Evolutionary conservation across 1,140 invertebrate genomes (phyloP), one percentile per base, ranked within the genome.

Genomic region (Vollenhovia emeryi): DNA sequence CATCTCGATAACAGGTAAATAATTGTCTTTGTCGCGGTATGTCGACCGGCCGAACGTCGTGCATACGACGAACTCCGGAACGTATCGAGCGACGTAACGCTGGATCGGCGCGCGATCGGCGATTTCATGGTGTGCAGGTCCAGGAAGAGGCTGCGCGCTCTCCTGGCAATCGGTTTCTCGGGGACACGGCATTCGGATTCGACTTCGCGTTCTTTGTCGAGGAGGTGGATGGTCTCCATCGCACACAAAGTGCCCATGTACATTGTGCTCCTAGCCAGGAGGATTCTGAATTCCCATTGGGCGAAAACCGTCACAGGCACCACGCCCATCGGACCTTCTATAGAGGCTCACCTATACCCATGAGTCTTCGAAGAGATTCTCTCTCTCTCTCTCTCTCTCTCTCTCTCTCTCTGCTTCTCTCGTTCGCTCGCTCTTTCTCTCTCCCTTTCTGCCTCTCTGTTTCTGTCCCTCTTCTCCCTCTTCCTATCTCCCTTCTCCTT

Each of bases 261-360:
- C 92, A 95, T 94, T 94, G 94, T 95, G 93, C 94, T 95, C 94
- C 92, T 90, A 91, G 75, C 91, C 91, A 86, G 92, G 80, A 90
- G 91, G 89, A 92, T 93, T 87, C 92, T 92, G 84, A 84, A 92
- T 92, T 90, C 92, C 91, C 85, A 95, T 95, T 95, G 94, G 94
- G 79, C 88, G 92, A 92, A 92, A 94, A 90, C 90, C 94, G 93
- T 94, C 94, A 92, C 91, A 92, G 87, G 87, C 80, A 91, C 93
- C 94, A 94, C 94, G 94, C 94, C 94, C 94, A 91, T 91, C 90
- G 89, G 88, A 87, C 91, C 90, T 92, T 93, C 92, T 93, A 92
- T 91, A 91, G 86, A 93, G 91, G 57, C 50, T 93, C 92, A 93
- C 92, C 93, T 92, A 92, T 91, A 94, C 91, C 92, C 90, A 91